Conservation (phyloP, 1,140 invertebrate genomes). For the Thereuonema tuberculata region DNA sequence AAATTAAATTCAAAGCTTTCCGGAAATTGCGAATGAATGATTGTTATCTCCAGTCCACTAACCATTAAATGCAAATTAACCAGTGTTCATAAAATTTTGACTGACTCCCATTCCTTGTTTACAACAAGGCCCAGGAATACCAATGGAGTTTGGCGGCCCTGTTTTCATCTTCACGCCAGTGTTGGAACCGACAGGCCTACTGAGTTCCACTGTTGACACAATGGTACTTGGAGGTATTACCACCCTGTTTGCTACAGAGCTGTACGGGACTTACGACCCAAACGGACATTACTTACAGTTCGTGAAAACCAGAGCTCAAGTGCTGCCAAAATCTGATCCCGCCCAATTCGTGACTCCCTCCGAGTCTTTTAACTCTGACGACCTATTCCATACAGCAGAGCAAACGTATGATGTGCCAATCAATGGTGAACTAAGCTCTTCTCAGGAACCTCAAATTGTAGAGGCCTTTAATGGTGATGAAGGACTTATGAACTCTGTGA, state of each 20-base stretch:
- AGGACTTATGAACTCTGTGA: too few species aligned
- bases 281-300: background rate
- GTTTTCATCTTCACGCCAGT: background rate
- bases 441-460: background rate
- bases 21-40: too few species aligned
- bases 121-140: too few species aligned
- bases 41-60: too few species aligned
- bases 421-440: too few species aligned
- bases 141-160: too few species aligned
- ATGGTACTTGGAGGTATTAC: background rate
- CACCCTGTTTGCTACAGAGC: background rate
- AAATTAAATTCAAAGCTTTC: too few species aligned
- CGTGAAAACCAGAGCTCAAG: background rate
- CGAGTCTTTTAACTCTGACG: background rate
- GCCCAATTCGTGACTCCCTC: background rate
- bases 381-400: background rate
- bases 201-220: background rate
- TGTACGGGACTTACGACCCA: background rate
- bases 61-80: too few species aligned
- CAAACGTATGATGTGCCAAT: background rate
- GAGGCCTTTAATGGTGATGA: too few species aligned
- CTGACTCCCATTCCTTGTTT: too few species aligned
- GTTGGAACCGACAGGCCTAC: background rate
- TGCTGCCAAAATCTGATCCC: background rate
- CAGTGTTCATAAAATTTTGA: too few species aligned